Base-by-base conservation (phyloP, 2,797 vertebrate species). In the Rhinella marina region DNA sequence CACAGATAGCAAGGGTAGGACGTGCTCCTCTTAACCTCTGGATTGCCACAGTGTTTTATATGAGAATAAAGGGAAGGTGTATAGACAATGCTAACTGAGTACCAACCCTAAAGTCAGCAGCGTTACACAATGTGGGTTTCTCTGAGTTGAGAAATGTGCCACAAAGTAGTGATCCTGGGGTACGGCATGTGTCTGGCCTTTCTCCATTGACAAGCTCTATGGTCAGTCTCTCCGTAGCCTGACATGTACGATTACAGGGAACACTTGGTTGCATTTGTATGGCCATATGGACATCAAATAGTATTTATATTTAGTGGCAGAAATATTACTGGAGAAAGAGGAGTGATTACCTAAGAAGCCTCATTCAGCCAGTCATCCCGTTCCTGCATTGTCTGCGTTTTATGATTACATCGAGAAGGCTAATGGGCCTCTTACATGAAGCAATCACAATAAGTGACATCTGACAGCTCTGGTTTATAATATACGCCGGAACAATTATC, bases 21-120 rank as follows among this genome's bases (percentile, higher is more conserved):
- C 17, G n/a, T 17, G 50, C 62, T 85, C 32, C 29, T 84, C 12
- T 88, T 88, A 88, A 88, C 81, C 75, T 56, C 56, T 75, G 32
- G 6, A 62, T 16, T 86, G 27, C 81, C 66, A 23, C 1, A 17
- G 52, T 73, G 75, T 77, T 77, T 56, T 57, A 10, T 6, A 27
- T 16, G 14, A 56, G n/a, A 56, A 7, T 23, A 54, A 77, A 19
- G 8, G n/a, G 32, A 21, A 16, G 17, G 5, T 50, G 29, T 62
- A 68, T 66, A 11, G 3, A 82, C 52, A 23, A 14, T 54, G 16
- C 2, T 75, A 84, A 32, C 2, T 0, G 23, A 13, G 9, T 5
- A 25, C 23, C 13, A 70, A n/a, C 62, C 10, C 72, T 50, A n/a
- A 10, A 23, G 11, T 32, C 23, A 5, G 21, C 41, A n/a, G 41